Base-by-base conservation (phyloP, 2,888 invertebrate species). In the Zygaena filipendulae region DNA sequence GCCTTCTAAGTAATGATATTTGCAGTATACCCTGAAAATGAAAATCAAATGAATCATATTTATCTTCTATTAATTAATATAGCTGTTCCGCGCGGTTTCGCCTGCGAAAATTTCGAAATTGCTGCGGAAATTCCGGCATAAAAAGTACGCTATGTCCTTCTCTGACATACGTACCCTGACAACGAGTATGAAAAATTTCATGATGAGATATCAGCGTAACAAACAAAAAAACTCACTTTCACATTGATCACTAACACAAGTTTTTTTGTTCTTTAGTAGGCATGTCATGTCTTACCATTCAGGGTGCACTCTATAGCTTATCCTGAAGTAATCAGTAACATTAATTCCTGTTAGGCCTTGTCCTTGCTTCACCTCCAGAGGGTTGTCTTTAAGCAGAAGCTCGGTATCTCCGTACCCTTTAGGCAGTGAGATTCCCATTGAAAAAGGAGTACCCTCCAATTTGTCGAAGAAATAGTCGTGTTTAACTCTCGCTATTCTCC, bases 401-500 rank as follows among this genome's bases (percentile, higher is more conserved):
- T 87, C 86, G 29, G 87, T 87, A 47, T 86, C 86, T 10, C 92
- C 95, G 53, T 95, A 95, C 1, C 81, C 83, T 45, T 86, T 84
- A 0, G 95, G 95, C 42, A 95, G 67, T 0, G 90, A 92, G 35
- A 95, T 85, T 2, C 91, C 95, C 59, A 96, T 81, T 0, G 92
- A 89, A 61, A 95, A 96, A 0, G 95, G 94, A 0, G 94, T 94
- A 22, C 87, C 87, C n/a, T 84, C 84, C 22, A 96, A 66, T 19
- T 90, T 87, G 7, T 90, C 86, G 61, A 85, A 94, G 68, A 88
- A 94, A 59, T 94, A 96, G 59, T 94, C 86, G 51, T 91, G 88
- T 38, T 84, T 84, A 46, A 90, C 89, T 40, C 90, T 82, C 2
- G 89, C 86, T 24, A 94, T 90, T 27, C 96, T 57, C 63, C 79